Evolutionary conservation across 2,888 invertebrate species (phyloP).

Genomic region (Agrotis ipsilon): DNA sequence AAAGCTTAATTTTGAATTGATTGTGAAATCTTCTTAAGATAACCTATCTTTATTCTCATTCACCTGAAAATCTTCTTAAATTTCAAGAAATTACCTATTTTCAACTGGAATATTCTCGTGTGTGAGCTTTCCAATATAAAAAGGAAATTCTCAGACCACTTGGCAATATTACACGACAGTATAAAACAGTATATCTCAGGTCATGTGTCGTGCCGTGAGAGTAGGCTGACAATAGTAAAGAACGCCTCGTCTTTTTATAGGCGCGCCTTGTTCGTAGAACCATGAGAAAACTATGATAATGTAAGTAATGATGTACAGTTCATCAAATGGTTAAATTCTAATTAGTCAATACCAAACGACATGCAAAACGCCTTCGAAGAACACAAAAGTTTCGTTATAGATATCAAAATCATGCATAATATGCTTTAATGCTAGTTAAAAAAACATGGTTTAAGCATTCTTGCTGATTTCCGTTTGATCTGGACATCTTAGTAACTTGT

Average conservation of each 20-base stretch:
- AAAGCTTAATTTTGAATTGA: too few relatives aligned
- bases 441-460: neutral
- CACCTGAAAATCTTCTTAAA: neutral
- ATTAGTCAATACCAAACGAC: constrained; percentile 2
- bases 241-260: constrained; percentile 38
- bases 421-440: neutral
- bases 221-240: constrained; percentile 44
- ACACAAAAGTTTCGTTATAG: neutral
- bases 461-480: too few relatives aligned
- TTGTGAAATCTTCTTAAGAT: too few relatives aligned
- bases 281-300: constrained; percentile 37
- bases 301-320: constrained; percentile 11
- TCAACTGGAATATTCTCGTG: neutral
- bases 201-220: constrained; percentile 56
- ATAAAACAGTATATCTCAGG: constrained; percentile 40
- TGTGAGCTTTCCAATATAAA: constrained; percentile 14
- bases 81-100: neutral
- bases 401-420: neutral
- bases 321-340: neutral
- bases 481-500: constrained; percentile 3
- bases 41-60: neutral
- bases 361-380: too few relatives aligned
- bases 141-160: constrained; percentile 24
- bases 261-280: constrained; percentile 29
- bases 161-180: constrained; percentile 28